phyloP scores from a whole-genome alignment of 2,888 invertebrate genomes.

The Entomobrya proxima region DNA sequence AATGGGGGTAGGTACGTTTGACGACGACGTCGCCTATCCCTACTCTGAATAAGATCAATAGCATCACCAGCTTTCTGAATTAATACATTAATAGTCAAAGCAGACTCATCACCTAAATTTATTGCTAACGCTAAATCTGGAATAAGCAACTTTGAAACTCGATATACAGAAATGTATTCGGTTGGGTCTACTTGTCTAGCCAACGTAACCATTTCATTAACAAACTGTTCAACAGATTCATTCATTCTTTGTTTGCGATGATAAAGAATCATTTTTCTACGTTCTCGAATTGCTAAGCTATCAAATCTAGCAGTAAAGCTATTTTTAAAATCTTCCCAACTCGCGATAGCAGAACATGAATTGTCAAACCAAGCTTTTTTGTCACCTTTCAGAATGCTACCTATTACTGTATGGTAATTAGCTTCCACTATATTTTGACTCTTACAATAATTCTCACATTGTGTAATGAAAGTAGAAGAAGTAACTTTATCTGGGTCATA shows the following conservation, averaged over 20 bases:
- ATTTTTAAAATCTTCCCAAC: background rate
- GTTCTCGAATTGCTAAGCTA: background rate
- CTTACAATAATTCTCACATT: background rate
- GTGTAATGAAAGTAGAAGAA: background rate
- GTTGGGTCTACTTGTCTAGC: slow-evolving; percentile 5
- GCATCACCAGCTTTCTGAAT: background rate
- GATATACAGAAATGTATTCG: background rate
- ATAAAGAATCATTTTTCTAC: background rate
- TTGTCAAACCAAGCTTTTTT: background rate
- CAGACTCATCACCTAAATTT: background rate
- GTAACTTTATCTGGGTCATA: background rate
- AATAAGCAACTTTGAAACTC: background rate
- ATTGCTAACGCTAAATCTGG: background rate
- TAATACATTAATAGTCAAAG: background rate
- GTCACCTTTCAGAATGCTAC: background rate
- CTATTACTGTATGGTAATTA: background rate
- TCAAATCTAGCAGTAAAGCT: slow-evolving; percentile 17
- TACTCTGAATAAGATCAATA: background rate
- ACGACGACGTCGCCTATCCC: background rate
- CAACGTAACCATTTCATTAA: slow-evolving; percentile 17
- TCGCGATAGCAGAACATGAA: background rate
- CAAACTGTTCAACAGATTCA: slow-evolving; percentile 31
- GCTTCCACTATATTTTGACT: background rate
- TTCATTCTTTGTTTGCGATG: background rate
- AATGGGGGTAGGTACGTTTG: background rate